Percentiles rank a stretch among this genome's conserved stretches.
These are phyloP conservation scores for Tyrannus savana DNA, from an alignment of 2,113 vertebrate genomes.

Conservation along the genomic window DNA sequence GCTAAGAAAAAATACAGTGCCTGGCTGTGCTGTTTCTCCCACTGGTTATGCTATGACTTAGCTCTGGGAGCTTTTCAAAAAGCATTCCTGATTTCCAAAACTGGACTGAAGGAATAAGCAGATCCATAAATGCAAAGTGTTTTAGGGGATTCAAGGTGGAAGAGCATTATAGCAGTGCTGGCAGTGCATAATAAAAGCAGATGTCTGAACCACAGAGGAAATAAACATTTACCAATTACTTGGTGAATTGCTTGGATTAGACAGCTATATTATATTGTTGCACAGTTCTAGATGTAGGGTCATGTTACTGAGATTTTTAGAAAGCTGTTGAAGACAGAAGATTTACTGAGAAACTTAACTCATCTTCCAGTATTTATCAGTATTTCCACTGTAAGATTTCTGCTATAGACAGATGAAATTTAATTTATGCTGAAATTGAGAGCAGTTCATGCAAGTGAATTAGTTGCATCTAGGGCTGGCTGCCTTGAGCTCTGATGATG, in stretches of 20 bases:
- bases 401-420: background rate
- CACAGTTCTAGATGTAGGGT: background rate
- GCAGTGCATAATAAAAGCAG: background rate
- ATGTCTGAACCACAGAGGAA: background rate
- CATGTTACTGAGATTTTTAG: background rate
- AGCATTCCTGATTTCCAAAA: background rate
- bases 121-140: background rate
- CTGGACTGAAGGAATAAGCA: background rate
- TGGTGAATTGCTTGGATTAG: background rate
- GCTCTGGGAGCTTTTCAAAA: background rate
- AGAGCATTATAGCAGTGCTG: background rate
- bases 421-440: constrained; percentile 3
- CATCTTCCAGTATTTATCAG: background rate
- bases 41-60: background rate
- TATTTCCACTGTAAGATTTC: background rate
- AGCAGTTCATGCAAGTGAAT: background rate
- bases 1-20: background rate
- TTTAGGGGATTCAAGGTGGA: background rate
- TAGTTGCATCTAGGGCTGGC: background rate
- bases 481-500: background rate
- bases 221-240: background rate
- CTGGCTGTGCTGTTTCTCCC: background rate
- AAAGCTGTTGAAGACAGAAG: background rate
- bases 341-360: background rate
- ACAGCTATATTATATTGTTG: background rate